A percentile compares a stretch with the other conserved stretches of the same genome.
phyloP scores from a whole-genome alignment of 2,113 vertebrate genomes.

The Hippocampus abdominalis region DNA sequence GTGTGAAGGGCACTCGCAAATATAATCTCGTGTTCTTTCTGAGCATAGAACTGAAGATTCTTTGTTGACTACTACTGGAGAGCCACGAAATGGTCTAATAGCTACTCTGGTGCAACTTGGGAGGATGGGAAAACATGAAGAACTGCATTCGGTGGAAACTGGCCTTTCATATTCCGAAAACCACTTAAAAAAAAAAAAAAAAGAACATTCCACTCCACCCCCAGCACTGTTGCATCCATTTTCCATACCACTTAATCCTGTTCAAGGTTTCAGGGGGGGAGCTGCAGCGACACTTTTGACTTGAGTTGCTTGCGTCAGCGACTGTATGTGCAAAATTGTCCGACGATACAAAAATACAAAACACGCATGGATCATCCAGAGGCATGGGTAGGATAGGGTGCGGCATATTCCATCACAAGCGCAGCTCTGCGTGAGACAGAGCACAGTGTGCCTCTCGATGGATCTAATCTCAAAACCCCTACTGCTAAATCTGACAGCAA shows the following conservation, averaged over 20 bases:
- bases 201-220: not conserved
- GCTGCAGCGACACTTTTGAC: too few relatives aligned
- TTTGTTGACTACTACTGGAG: not conserved
- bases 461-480: conserved; percentile 53
- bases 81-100: too few relatives aligned
- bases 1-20: not conserved
- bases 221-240: not conserved
- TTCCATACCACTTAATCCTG: not conserved
- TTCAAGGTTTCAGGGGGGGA: not conserved
- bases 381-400: not conserved
- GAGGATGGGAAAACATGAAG: too few relatives aligned
- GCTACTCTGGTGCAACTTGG: too few relatives aligned
- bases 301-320: too few relatives aligned
- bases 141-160: not conserved
- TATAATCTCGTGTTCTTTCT: not conserved
- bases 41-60: not conserved
- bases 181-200: too few relatives aligned
- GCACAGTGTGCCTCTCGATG: conserved; percentile 13
- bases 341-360: not conserved
- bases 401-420: not conserved
- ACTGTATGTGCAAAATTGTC: not conserved
- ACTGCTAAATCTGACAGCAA: conserved; percentile 54
- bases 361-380: not conserved
- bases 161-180: too few relatives aligned
- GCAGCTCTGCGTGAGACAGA: not conserved